Base-by-base conservation (phyloP, 2,797 vertebrate genomes). In the Neoniphon sammara region DNA sequence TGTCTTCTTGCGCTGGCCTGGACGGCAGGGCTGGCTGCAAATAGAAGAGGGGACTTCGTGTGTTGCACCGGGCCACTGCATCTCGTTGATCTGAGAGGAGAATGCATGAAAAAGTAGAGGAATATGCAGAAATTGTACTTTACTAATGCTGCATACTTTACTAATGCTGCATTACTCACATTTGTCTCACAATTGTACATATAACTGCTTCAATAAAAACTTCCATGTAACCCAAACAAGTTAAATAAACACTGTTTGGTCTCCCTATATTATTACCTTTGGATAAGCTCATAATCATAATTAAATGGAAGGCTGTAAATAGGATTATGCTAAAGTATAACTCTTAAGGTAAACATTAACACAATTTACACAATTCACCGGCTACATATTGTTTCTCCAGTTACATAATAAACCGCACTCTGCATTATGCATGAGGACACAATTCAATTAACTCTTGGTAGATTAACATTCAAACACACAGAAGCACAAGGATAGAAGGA, bases 11-110 rank as follows among this genome's bases (percentile, higher is more conserved):
- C 97, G 95, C 89, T 98, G 96, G 0, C 97, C 97, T 0, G 95
- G 94, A 49, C 94, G 95, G 85, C 97, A 98, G 11, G 96, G 97
- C 66, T 96, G 95, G 91, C 97, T 98, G 93, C 97, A 98, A 87
- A 98, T 96, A 63, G 97, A 98, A 21, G 92, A 94, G 8, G 97
- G 97, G 53, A 95, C 89, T 75, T 95, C 94, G 52, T 88, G 94
- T 4, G 92, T 88, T 0, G 91, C 94, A 2, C 96, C 95, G 0
- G 97, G 96, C 96, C 97, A 98, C 80, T 95, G 95, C 95, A 98
- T 96, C 75, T 85, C 93, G 59, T 95, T 92, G 78, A 92, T 95
- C 97, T 98, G 82, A 2, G 20, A 36, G 39, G 59, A 52, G 31
- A 56, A 70, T 17, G 21, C 0, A 47, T 2, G 7, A 64, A 7